These are phyloP conservation scores for Synanceia verrucosa DNA, from an alignment of 2,797 vertebrate genomes.

Conservation along the genomic window DNA sequence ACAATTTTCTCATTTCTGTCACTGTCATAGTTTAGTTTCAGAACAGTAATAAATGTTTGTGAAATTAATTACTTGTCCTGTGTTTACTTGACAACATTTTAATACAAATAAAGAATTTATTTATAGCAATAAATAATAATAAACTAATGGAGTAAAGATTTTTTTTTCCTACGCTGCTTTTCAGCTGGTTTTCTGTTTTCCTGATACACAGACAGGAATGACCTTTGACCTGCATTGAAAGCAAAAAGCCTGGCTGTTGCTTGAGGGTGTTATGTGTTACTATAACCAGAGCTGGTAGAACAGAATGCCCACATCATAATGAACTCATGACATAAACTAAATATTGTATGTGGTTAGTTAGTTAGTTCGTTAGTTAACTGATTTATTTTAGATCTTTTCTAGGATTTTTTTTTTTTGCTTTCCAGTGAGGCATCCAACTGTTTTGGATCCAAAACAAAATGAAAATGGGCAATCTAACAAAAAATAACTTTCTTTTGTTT, in stretches of 20 bases:
- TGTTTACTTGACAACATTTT: too few relatives aligned
- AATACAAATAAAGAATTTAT: too few relatives aligned
- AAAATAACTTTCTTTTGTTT: constrained; percentile 8
- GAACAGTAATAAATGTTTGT: too few relatives aligned
- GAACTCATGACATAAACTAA: neutral
- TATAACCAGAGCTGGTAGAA: neutral
- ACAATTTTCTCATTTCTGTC: too few relatives aligned
- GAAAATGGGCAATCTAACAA: neutral
- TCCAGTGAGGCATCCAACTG: neutral
- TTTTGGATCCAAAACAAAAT: constrained; percentile 23
- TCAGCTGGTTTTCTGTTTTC: neutral
- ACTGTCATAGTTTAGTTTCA: too few relatives aligned
- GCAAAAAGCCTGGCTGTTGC: neutral
- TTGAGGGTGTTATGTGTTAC: neutral
- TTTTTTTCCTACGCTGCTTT: neutral
- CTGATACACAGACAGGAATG: neutral
- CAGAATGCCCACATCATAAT: neutral
- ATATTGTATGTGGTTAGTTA: neutral
- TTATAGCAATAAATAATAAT: too few relatives aligned
- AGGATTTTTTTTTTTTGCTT: neutral
- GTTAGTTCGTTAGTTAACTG: neutral
- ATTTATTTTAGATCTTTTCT: constrained; percentile 19
- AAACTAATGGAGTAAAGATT: too few relatives aligned
- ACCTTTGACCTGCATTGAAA: constrained; percentile 6
- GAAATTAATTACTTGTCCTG: too few relatives aligned